A percentile compares a stretch with the other conserved stretches of the same genome.
Conservation (phyloP, 1,140 invertebrate species). For the Bilobella aurantiaca region DNA sequence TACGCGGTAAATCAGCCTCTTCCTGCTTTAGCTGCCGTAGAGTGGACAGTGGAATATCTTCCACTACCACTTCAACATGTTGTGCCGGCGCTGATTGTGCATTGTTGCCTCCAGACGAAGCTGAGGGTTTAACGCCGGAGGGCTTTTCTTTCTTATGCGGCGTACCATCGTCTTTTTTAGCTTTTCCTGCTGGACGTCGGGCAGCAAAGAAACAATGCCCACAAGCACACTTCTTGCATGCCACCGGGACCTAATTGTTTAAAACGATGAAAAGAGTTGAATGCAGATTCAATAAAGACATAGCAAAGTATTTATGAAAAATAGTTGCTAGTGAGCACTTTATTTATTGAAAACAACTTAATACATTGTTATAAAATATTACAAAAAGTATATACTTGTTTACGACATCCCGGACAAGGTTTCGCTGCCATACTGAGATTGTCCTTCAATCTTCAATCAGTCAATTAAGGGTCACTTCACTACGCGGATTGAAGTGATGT, state of each 20-base stretch:
- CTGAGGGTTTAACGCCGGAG: conserved; percentile 1
- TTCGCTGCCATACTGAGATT: conserved; percentile 9
- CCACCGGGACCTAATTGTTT: conserved; percentile 60
- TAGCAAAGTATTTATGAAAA: too few species aligned
- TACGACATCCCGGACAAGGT: conserved; percentile 11
- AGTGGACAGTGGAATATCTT: conserved; percentile 36
- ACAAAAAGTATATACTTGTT: conserved; percentile 8
- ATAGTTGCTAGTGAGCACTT: neutral
- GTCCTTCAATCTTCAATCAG: neutral
- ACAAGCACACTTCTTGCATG: conserved; percentile 66
- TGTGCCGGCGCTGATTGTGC: conserved; percentile 13
- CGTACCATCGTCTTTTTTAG: conserved; percentile 10
- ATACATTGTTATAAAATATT: neutral
- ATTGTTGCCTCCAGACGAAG: neutral
- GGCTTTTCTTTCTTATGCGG: conserved; percentile 27
- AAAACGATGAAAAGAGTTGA: too few species aligned
- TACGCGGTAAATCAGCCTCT: conserved; percentile 42
- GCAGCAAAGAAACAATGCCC: conserved; percentile 65
- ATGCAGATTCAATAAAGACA: too few species aligned
- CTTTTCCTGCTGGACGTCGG: conserved; percentile 46
- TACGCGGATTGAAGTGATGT: too few species aligned
- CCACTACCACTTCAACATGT: neutral
- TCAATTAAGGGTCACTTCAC: too few species aligned
- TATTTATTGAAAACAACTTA: neutral
- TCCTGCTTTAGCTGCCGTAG: conserved; percentile 38